Percentiles rank a stretch among this genome's conserved stretches.
Conservation (phyloP, 1,140 invertebrate genomes). For the Bilobella aurantiaca region DNA sequence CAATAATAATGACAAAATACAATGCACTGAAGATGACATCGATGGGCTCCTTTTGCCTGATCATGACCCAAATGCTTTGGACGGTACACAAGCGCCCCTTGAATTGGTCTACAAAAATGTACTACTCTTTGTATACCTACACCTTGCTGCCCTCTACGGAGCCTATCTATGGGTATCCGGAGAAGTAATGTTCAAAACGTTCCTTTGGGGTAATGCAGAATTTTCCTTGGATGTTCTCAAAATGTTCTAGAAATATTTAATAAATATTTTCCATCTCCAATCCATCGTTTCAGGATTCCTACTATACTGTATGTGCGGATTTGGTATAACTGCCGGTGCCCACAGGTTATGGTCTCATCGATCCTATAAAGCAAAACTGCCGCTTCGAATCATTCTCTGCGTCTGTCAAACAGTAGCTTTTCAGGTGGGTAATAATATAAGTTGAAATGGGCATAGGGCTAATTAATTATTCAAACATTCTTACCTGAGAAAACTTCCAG, state of each 20-base stretch:
- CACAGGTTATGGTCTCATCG: slow-evolving; percentile 54
- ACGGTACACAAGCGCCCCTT: background rate
- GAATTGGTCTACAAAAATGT: slow-evolving; percentile 90
- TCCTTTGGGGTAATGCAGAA: slow-evolving; percentile 58
- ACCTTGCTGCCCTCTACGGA: slow-evolving; percentile 74
- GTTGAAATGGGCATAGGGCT: no score
- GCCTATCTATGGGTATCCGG: slow-evolving; percentile 61
- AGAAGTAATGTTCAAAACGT: slow-evolving; percentile 50
- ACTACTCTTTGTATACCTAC: slow-evolving; percentile 69
- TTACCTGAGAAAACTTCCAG: no score
- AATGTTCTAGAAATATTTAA: background rate
- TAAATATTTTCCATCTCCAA: background rate
- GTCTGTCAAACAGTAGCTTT: slow-evolving; percentile 47
- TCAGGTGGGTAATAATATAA: slow-evolving; percentile 37
- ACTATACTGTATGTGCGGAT: slow-evolving; percentile 40
- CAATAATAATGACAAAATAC: background rate
- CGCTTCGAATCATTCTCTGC: slow-evolving; percentile 46
- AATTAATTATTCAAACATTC: no score
- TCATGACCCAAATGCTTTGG: background rate
- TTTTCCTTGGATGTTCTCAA: background rate
- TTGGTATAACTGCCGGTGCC: slow-evolving; percentile 50
- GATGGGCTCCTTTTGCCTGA: background rate
- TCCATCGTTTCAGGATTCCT: slow-evolving; percentile 21
- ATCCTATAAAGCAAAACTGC: slow-evolving; percentile 50
- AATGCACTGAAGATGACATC: background rate